phyloP scores from a whole-genome alignment of 2,888 invertebrate species.

The Carpatolechia fugitivella region DNA sequence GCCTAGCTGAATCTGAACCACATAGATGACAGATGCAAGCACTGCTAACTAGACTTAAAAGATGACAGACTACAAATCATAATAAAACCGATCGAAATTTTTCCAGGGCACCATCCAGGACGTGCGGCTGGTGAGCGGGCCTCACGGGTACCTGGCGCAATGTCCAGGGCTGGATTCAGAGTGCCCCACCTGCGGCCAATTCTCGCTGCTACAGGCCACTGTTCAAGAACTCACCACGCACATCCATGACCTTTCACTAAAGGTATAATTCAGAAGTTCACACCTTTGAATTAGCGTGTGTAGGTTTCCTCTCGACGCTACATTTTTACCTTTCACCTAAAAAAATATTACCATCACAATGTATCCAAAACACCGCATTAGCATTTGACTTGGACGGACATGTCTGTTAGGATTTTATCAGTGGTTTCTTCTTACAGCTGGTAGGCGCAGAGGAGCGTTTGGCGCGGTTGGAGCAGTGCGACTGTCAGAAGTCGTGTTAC shows the following conservation, averaged over 20 bases:
- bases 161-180: conserved; percentile 92
- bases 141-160: conserved; percentile 91
- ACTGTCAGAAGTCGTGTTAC: conserved; percentile 93
- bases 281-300: too few relatives aligned
- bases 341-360: too few relatives aligned
- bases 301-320: too few relatives aligned
- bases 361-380: too few relatives aligned
- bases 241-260: conserved; percentile 89
- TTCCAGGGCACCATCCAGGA: conserved; percentile 94
- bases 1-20: too few relatives aligned
- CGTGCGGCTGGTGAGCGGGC: conserved; percentile 89
- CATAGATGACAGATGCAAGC: too few relatives aligned
- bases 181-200: conserved; percentile 95
- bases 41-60: too few relatives aligned
- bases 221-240: conserved; percentile 89
- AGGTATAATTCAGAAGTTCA: conserved; percentile 77
- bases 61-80: too few relatives aligned
- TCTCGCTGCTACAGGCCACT: conserved; percentile 89
- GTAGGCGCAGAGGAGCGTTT: conserved; percentile 89
- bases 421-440: conserved; percentile 77
- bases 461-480: conserved; percentile 90
- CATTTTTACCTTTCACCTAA: too few relatives aligned
- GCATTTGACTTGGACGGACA: too few relatives aligned
- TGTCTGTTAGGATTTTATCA: too few relatives aligned
- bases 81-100: too few relatives aligned